Conservation (phyloP, 2,797 vertebrate genomes). For the Neosalanx taihuensis region DNA sequence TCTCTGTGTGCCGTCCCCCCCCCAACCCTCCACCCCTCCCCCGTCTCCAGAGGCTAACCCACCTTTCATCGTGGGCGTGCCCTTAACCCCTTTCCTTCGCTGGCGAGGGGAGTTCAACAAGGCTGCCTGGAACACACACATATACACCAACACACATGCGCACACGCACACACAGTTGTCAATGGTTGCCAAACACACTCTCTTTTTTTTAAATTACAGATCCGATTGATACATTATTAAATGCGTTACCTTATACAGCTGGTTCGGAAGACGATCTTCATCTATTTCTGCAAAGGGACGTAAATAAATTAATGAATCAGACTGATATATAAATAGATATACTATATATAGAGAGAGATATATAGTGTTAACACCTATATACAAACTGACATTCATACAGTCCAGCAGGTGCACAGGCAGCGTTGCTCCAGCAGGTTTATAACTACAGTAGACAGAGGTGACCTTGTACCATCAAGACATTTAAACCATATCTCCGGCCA, state of each 20-base stretch:
- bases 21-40: too few species aligned
- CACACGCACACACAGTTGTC: not conserved
- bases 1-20: too few species aligned
- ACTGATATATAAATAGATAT: not conserved
- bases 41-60: constrained; percentile 7
- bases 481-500: too few species aligned
- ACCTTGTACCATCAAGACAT: too few species aligned
- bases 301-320: not conserved
- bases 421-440: too few species aligned
- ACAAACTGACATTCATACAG: constrained; percentile 4
- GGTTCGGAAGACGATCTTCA: constrained; percentile 87
- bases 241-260: constrained; percentile 83
- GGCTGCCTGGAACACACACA: constrained; percentile 75
- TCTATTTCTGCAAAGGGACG: constrained; percentile 79
- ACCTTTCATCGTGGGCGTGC: constrained; percentile 94
- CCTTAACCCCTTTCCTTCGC: constrained; percentile 85
- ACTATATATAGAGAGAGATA: not conserved
- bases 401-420: constrained; percentile 5
- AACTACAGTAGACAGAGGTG: too few species aligned
- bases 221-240: not conserved
- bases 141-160: not conserved
- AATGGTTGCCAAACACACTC: not conserved
- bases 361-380: not conserved
- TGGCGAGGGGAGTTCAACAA: constrained; percentile 87
- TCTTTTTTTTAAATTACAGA: not conserved